Evolutionary conservation across 2,113 vertebrate genomes (phyloP).

Genomic region (Pandion haliaetus): DNA sequence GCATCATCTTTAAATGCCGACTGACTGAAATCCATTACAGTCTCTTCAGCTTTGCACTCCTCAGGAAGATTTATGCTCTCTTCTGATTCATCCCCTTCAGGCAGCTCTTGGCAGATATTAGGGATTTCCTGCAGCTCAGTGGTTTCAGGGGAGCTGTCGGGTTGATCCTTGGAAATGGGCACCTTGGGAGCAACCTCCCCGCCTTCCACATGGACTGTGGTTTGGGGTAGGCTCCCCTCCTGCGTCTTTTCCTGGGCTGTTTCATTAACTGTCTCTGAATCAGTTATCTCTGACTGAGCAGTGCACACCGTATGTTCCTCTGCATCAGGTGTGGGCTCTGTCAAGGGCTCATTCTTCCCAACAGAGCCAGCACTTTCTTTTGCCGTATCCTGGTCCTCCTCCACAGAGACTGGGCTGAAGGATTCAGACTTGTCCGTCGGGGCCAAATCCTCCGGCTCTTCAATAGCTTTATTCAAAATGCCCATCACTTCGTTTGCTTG

Average conservation of each 20-base stretch:
- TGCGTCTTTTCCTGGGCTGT: constrained; percentile 7
- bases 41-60: background rate
- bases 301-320: background rate
- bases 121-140: constrained; percentile 8
- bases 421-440: background rate
- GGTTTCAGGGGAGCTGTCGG: background rate
- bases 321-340: constrained; percentile 11
- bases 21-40: background rate
- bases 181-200: background rate
- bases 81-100: background rate
- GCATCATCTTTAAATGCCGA: background rate
- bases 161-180: background rate
- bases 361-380: background rate
- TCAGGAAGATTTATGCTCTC: background rate
- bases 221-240: background rate
- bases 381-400: background rate
- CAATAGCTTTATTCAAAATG: constrained; percentile 15
- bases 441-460: background rate
- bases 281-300: background rate
- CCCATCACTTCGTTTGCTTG: constrained; percentile 22
- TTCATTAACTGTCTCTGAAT: constrained; percentile 23
- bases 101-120: background rate
- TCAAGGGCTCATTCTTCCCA: constrained; percentile 28
- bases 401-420: background rate
- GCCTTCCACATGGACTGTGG: background rate